Conservation (phyloP, 2,888 invertebrate species). For the Dichetophora obliterata region DNA sequence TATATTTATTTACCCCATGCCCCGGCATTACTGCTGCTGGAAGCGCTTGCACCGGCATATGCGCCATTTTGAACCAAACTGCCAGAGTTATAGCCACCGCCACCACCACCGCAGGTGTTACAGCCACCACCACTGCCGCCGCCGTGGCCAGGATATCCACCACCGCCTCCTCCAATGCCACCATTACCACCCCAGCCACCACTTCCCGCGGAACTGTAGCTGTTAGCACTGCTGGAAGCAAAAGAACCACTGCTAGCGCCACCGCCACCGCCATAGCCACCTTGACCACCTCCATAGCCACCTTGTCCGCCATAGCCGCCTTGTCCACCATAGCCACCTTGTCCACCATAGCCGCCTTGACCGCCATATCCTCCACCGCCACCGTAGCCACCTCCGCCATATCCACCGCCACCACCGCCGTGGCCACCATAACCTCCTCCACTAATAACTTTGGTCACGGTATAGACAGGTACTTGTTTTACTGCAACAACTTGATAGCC, state of each 20-base stretch:
- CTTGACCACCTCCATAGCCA: conserved; percentile 21
- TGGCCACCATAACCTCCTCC: conserved; percentile 22
- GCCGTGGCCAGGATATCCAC: neutral
- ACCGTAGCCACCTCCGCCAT: neutral
- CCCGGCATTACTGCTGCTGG: conserved; percentile 32
- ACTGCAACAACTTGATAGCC: neutral
- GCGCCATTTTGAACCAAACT: conserved; percentile 16
- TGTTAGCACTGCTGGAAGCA: conserved; percentile 36
- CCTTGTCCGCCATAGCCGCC: conserved; percentile 31
- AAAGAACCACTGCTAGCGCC: conserved; percentile 14
- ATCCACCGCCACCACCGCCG: conserved; percentile 6
- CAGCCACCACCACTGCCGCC: conserved; percentile 33
- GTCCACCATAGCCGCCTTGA: conserved; percentile 18
- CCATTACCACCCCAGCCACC: conserved; percentile 30
- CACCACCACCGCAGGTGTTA: conserved; percentile 28
- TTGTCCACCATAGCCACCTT: conserved; percentile 20
- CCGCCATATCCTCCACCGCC: conserved; percentile 6
- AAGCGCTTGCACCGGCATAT: conserved; percentile 32
- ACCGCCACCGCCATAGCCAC: conserved; percentile 5
- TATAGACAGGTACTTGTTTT: conserved; percentile 13
- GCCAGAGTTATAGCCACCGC: conserved; percentile 25
- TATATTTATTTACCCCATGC: conserved; percentile 21
- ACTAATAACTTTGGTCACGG: neutral
- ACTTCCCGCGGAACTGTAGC: conserved; percentile 35
- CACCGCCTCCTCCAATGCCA: conserved; percentile 10